phyloP scores from a whole-genome alignment of 2,797 vertebrate species.

The Amazonetta brasiliensis region DNA sequence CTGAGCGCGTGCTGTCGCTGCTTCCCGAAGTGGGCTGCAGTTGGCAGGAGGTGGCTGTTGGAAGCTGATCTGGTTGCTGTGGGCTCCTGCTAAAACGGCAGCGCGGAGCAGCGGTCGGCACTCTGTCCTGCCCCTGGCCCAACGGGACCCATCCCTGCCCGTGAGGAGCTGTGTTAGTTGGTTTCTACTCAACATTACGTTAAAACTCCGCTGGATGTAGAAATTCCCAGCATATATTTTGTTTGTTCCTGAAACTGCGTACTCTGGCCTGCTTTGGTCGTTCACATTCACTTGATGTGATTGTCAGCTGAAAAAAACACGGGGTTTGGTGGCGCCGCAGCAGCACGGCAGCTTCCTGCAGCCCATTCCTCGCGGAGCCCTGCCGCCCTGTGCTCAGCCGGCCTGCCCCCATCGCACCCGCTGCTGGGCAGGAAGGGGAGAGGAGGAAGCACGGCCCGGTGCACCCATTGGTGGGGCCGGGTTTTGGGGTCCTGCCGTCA shows the following conservation, averaged over 20 bases:
- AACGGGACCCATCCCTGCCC: no score
- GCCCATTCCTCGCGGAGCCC: neutral
- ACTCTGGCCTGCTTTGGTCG: constrained; percentile 26
- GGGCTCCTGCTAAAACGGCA: neutral
- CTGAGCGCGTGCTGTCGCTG: neutral
- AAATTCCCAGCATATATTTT: constrained; percentile 24
- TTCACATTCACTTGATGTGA: constrained; percentile 24
- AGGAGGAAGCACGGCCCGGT: no score
- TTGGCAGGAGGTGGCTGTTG: neutral
- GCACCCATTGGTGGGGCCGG: no score
- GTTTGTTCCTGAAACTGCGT: constrained; percentile 40
- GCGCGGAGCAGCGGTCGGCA: neutral
- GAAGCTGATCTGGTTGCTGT: neutral
- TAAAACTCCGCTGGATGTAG: neutral
- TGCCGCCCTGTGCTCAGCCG: no score
- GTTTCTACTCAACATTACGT: neutral
- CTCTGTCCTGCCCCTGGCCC: neutral
- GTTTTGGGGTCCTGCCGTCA: no score
- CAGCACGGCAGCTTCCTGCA: constrained; percentile 41
- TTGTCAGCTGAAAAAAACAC: neutral
- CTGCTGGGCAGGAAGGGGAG: no score
- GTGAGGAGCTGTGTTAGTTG: neutral
- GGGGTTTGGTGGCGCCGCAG: constrained; percentile 27
- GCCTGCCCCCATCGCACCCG: no score
- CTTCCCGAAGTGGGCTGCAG: neutral